Evolutionary conservation across 2,888 invertebrate species (phyloP).

Genomic region (Drosophila paranaensis): DNA sequence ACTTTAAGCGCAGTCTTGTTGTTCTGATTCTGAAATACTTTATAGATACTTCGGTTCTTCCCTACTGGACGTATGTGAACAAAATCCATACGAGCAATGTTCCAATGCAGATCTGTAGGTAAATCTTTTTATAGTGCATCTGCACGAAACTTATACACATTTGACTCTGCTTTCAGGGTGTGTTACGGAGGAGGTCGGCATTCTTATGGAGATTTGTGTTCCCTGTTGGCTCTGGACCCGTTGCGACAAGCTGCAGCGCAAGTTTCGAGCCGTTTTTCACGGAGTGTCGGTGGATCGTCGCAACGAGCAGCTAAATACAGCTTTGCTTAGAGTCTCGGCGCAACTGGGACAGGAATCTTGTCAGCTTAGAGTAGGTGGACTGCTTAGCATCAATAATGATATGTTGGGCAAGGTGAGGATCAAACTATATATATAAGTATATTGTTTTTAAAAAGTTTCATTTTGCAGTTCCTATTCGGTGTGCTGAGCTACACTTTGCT

Average conservation of each 20-base stretch:
- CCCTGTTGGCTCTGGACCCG: slow-evolving; percentile 57
- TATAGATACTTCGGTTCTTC: slow-evolving; percentile 51
- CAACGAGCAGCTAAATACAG: slow-evolving; percentile 40
- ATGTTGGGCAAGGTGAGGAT: slow-evolving; percentile 58
- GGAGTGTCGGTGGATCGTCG: slow-evolving; percentile 35
- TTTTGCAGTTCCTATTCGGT: slow-evolving; percentile 6
- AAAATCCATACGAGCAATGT: neutral
- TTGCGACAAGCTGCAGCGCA: slow-evolving; percentile 46
- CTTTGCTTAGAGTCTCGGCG: slow-evolving; percentile 43
- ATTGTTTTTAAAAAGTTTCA: no score
- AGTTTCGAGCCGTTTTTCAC: slow-evolving; percentile 40
- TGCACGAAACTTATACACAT: neutral
- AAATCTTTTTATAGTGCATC: no score
- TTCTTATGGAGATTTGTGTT: slow-evolving; percentile 32
- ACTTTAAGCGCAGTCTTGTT: slow-evolving; percentile 53
- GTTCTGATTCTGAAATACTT: slow-evolving; percentile 54
- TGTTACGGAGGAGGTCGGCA: slow-evolving; percentile 21
- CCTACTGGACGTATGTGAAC: slow-evolving; percentile 58
- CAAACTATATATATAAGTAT: no score
- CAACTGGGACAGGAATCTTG: slow-evolving; percentile 63
- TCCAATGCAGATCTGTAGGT: slow-evolving; percentile 27
- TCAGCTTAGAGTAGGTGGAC: slow-evolving; percentile 49
- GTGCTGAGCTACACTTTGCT: slow-evolving; percentile 17
- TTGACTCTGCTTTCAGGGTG: slow-evolving; percentile 25
- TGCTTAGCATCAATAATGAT: slow-evolving; percentile 52